Percentiles rank a stretch among this genome's conserved stretches.
Evolutionary conservation across 2,797 vertebrate genomes (phyloP).

Genomic region (Natrix natrix): DNA sequence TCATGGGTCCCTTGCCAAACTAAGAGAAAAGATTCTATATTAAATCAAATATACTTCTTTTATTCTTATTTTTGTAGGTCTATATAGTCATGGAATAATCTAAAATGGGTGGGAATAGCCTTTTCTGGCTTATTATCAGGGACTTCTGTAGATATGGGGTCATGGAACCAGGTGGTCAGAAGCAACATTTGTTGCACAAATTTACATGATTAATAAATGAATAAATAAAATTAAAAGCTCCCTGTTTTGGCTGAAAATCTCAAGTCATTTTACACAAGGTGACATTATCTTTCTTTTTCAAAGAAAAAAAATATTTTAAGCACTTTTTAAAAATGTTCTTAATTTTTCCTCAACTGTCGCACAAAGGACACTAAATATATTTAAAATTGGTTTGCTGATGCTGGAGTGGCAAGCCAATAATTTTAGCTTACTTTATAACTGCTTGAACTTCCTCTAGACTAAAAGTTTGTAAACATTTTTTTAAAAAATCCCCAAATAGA

Average conservation of each 20-base stretch:
- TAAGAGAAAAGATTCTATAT: neutral
- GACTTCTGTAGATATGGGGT: neutral
- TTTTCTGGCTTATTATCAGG: neutral
- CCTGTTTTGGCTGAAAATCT: neutral
- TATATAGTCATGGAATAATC: neutral
- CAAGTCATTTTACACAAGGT: neutral
- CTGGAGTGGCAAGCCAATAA: neutral
- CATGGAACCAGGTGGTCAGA: neutral
- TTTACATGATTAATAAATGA: neutral
- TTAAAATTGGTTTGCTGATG: neutral
- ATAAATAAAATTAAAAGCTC: neutral
- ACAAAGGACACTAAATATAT: neutral
- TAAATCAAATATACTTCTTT: neutral
- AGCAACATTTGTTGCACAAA: neutral
- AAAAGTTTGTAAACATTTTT: neutral
- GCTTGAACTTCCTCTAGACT: neutral
- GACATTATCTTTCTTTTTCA: neutral
- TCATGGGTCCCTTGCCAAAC: neutral
- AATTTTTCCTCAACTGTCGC: neutral
- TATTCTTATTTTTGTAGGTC: neutral
- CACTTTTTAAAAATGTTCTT: neutral
- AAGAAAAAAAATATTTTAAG: neutral
- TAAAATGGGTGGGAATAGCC: neutral
- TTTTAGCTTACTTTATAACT: neutral
- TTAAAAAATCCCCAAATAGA: neutral